Base-by-base conservation (phyloP, 2,113 vertebrate genomes). In the Psophia crepitans region DNA sequence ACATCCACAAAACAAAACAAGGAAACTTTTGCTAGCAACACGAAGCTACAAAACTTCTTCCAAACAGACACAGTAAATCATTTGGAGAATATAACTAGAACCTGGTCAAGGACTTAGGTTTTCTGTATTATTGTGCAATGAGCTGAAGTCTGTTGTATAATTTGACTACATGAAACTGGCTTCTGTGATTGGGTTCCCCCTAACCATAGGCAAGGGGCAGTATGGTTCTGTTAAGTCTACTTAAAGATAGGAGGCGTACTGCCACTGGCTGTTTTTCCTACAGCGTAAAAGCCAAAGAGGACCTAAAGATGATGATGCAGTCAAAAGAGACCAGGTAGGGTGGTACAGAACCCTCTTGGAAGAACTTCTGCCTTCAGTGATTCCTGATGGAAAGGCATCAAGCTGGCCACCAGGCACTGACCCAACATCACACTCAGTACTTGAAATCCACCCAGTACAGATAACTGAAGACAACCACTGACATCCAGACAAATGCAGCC, bases 331-430 rank as follows among this genome's bases (percentile, higher is more conserved):
- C 12, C 33, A 91, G 58, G 73, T 14, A 63, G 30, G 7, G 51
- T 70, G 32, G 44, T 54, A 27, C 58, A 84, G 64, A 83, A 48
- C 22, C 17, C 51, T 79, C 43, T 51, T 35, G n/a, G 60, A 90
- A 75, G 46, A 90, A 41, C 9, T 53, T 39, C 56, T 57, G 76
- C 33, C 64, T 78, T 20, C 22, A 58, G 24, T 2, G 17, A 83
- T 60, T 96, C 33, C 70, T 90, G n/a, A n/a, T n/a, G 79, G 70
- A 93, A 89, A 90, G 82, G 51, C 51, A 93, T 48, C 46, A 84
- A 39, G 58, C 68, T 90, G 65, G 33, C 60, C 56, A 53, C 11
- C 56, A 70, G 61, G 22, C 70, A 79, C 51, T 58, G 57, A 84
- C 74, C 51, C 70, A 87, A 32, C 8, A 14, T 8, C 32, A 90